Evolutionary conservation across 2,888 invertebrate genomes (phyloP), one percentile per base, ranked within the genome.

Genomic region (Aproaerema taeniolella): DNA sequence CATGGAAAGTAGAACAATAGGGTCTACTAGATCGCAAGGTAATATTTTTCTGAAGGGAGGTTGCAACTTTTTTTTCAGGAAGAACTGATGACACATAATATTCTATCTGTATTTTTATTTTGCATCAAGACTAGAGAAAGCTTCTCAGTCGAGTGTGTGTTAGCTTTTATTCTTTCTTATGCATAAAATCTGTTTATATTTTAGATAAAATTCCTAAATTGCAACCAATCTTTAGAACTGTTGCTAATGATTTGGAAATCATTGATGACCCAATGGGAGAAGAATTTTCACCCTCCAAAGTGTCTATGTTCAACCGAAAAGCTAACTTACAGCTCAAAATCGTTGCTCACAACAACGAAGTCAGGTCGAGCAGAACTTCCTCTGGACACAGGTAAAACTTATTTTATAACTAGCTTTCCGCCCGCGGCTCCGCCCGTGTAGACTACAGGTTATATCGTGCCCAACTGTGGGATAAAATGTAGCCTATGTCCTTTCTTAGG

Each of bases 181-280:
- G n/a, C n/a, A n/a, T n/a, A 20, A 20, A 8, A 3, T 24, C 13
- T 13, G 2, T 33, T 2, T 25, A 14, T 16, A 11, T 60, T 61
- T 31, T 49, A 66, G 72, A 52, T 10, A 53, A 52, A 43, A 44
- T 50, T 6, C 46, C 59, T 25, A 59, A 64, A 47, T 55, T 65
- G 11, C 81, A 75, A 56, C 85, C 85, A 13, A 82, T 87, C 39
- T 45, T 80, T 3, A 71, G 87, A 49, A 85, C 85, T 32, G 74
- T 87, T 42, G 76, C 81, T 56, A 87, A 87, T 68, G 83, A 87
- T 54, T 60, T 86, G 51, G 75, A 80, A 67, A 56, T 76, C 31
- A 67, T 76, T 61, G 78, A 82, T 64, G 78, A 83, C 39, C 73
- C 79, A 4, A 80, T 83, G 78, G 82, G 55, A 13, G 78, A 70